Conservation (phyloP, 1,140 invertebrate genomes). For the Scaptomyza pallida region DNA sequence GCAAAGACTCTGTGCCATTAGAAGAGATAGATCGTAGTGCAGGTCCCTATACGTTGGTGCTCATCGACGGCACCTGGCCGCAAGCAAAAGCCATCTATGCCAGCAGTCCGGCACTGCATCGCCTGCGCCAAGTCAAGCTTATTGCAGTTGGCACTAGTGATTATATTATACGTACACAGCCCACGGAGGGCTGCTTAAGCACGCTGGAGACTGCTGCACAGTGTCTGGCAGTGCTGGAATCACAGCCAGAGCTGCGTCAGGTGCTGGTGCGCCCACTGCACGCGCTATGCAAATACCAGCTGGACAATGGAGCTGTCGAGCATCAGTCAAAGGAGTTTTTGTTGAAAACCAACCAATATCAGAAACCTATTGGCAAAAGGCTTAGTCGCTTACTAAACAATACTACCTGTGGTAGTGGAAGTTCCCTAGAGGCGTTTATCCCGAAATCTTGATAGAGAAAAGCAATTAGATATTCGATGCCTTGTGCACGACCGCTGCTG, state of each 20-base stretch:
- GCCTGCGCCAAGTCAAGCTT: conserved; percentile 90
- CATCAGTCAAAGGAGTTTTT: conserved; percentile 96
- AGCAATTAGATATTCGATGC: conserved; percentile 19
- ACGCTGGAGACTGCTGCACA: conserved; percentile 95
- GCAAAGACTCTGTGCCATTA: conserved; percentile 86
- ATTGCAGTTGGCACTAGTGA: conserved; percentile 89
- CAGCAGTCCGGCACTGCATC: conserved; percentile 88
- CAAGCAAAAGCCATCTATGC: conserved; percentile 95
- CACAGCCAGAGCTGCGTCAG: conserved; percentile 87
- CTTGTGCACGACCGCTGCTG: conserved; percentile 29
- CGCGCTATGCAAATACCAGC: conserved; percentile 92
- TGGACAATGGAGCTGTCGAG: conserved; percentile 95
- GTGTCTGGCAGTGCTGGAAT: conserved; percentile 91
- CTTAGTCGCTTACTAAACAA: conserved; percentile 87
- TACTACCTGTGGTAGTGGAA: conserved; percentile 40
- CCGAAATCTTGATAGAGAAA: conserved; percentile 43
- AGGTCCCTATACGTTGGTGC: conserved; percentile 90
- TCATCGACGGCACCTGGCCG: conserved; percentile 97
- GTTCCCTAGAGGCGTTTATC: conserved; percentile 4
- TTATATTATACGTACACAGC: conserved; percentile 97
- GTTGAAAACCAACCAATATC: conserved; percentile 93
- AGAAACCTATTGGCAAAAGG: conserved; percentile 92
- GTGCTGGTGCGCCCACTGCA: conserved; percentile 91
- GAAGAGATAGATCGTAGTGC: conserved; percentile 84
- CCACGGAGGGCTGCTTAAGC: conserved; percentile 94